phyloP scores from a whole-genome alignment of 2,888 invertebrate species.

The Xylocampa areola region DNA sequence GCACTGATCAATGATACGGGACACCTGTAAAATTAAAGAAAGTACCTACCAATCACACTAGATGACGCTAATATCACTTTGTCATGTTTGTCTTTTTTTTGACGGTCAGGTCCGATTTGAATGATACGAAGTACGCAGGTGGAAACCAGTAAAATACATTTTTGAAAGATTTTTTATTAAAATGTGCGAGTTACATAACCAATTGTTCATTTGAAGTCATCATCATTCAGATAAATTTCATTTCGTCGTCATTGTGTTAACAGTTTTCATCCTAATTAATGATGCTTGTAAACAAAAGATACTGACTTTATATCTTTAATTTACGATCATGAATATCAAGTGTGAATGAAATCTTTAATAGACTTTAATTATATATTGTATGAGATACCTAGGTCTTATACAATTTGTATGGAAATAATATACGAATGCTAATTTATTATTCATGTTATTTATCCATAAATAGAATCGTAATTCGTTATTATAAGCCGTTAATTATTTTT shows the following conservation, averaged over 20 bases:
- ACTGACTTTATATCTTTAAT: constrained; percentile 13
- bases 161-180: no score
- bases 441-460: constrained; percentile 5
- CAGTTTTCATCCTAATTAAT: constrained; percentile 38
- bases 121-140: no score
- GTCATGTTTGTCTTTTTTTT: no score
- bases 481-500: constrained; percentile 37
- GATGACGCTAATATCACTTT: no score
- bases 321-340: constrained; percentile 24
- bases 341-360: constrained; percentile 13
- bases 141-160: no score
- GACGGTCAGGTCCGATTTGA: no score
- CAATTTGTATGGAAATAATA: constrained; percentile 9
- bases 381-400: constrained; percentile 9
- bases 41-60: no score
- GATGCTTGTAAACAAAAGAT: constrained; percentile 29
- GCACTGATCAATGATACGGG: no score
- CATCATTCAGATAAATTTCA: background rate
- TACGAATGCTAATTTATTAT: constrained; percentile 26
- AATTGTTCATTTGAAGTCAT: no score
- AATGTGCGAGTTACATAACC: no score
- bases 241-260: background rate
- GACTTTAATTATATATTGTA: constrained; percentile 29
- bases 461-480: constrained; percentile 5
- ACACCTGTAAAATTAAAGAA: no score